Evolutionary conservation across 2,113 vertebrate species (phyloP), one percentile per base, ranked within the genome.

Genomic region (Nettapus auritus): DNA sequence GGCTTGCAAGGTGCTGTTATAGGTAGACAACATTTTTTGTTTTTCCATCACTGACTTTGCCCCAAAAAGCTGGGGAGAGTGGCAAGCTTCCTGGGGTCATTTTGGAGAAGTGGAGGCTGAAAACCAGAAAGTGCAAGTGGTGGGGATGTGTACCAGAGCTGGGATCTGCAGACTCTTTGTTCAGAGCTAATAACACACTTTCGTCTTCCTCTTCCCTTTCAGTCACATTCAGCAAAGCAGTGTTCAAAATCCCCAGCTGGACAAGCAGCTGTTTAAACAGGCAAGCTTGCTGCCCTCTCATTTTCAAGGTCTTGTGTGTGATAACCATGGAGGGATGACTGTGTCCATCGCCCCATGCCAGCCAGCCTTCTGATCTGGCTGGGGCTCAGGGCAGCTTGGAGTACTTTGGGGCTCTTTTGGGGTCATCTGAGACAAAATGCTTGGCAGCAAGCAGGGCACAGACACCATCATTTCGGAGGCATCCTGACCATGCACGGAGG

Each of bases 181-280:
- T 63, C n/a, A 33, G 21, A 81, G 42, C 31, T 20, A 33, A 21
- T 8, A 53, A 26, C 16, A 55, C 25, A 3, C 25, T 55, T 67
- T 29, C 19, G 29, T 23, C 53, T 71, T 66, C 48, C 18, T 59
- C 63, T 56, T 55, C 52, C 13, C 48, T 46, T 79, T 38, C n/a
- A 60, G 56, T 11, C 4, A 0, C 13, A 7, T 1, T 5, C 31
- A 46, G 9, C 13, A 19, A 9, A 71, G 8, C 17, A 29, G 10
- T 31, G 31, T 34, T 70, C 14, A 11, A 66, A 80, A 82, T 23
- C 28, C 18, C 46, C 15, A 33, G 2, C 12, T 64, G 70, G 33
- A 15, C 14, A 21, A 5, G 13, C 28, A 68, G 50, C 21, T 55
- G 36, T 42, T 52, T 42, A 14, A 66, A 42, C 60, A 46, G 23